Conservation (phyloP, 2,797 vertebrate species). For the Anomalospiza imberbis region DNA sequence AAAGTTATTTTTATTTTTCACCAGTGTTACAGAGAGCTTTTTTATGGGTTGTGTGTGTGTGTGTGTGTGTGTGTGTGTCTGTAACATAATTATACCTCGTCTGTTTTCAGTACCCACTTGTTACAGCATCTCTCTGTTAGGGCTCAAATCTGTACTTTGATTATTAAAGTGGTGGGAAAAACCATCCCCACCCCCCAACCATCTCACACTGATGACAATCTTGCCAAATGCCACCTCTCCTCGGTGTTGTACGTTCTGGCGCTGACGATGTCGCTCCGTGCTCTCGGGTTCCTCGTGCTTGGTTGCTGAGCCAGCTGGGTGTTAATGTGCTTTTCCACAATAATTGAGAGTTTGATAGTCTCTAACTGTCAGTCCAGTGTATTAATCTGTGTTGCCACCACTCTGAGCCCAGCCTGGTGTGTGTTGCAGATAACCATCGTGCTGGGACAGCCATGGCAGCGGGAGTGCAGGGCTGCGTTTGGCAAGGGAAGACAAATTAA, state of each 20-base stretch:
- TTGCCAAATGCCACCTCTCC: neutral
- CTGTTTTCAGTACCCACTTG: conserved; percentile 16
- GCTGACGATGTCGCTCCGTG: neutral
- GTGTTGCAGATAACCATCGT: neutral
- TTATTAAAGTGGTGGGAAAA: neutral
- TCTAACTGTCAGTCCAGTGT: neutral
- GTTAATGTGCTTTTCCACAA: conserved; percentile 39
- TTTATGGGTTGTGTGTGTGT: neutral
- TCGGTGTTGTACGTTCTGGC: neutral
- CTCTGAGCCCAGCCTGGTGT: neutral
- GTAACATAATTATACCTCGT: neutral
- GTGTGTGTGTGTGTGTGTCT: neutral
- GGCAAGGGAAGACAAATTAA: conserved; percentile 53
- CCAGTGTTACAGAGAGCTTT: neutral
- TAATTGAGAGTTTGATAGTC: neutral
- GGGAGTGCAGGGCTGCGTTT: neutral
- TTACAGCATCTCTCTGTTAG: neutral
- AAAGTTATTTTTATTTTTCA: conserved; percentile 55
- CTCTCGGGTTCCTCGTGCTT: conserved; percentile 7
- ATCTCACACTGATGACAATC: neutral
- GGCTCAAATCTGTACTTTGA: conserved; percentile 27
- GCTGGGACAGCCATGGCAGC: neutral
- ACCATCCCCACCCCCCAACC: neutral
- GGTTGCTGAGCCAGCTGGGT: conserved; percentile 14
- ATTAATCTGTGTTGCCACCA: neutral